Conservation (phyloP, 2,113 vertebrate genomes). For the Mola mola region DNA sequence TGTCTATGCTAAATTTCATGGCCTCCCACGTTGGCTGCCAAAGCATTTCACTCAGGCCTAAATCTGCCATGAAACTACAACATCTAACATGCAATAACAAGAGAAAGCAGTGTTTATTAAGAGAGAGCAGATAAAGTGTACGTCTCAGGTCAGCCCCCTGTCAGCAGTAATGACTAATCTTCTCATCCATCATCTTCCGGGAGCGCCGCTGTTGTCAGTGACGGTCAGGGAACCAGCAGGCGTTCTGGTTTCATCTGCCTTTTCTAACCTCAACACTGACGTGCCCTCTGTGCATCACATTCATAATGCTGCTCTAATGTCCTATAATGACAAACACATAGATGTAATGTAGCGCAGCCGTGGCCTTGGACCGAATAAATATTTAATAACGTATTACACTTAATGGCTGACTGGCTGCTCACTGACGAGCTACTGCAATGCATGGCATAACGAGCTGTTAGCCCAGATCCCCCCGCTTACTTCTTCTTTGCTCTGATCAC, state of each 20-base stretch:
- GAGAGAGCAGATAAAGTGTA: background rate
- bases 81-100: too few species aligned
- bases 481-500: slow-evolving; percentile 59
- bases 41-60: too few species aligned
- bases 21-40: too few species aligned
- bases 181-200: background rate
- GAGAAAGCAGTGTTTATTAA: too few species aligned
- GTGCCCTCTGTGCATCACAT: slow-evolving; percentile 18
- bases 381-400: slow-evolving; percentile 73
- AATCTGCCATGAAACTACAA: too few species aligned
- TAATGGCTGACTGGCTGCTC: slow-evolving; percentile 68
- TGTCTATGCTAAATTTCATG: too few species aligned
- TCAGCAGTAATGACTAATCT: background rate
- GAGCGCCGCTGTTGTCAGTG: background rate
- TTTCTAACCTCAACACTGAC: slow-evolving; percentile 15
- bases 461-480: slow-evolving; percentile 37
- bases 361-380: slow-evolving; percentile 67
- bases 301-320: slow-evolving; percentile 42
- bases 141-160: background rate
- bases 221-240: slow-evolving; percentile 15
- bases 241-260: slow-evolving; percentile 6
- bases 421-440: slow-evolving; percentile 61
- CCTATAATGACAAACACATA: slow-evolving; percentile 62
- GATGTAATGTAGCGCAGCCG: slow-evolving; percentile 64
- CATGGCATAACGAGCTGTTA: slow-evolving; percentile 62